Percentiles rank a stretch among this genome's conserved stretches.
phyloP scores from a whole-genome alignment of 1,140 invertebrate genomes.

The Tetraneura akinire region DNA sequence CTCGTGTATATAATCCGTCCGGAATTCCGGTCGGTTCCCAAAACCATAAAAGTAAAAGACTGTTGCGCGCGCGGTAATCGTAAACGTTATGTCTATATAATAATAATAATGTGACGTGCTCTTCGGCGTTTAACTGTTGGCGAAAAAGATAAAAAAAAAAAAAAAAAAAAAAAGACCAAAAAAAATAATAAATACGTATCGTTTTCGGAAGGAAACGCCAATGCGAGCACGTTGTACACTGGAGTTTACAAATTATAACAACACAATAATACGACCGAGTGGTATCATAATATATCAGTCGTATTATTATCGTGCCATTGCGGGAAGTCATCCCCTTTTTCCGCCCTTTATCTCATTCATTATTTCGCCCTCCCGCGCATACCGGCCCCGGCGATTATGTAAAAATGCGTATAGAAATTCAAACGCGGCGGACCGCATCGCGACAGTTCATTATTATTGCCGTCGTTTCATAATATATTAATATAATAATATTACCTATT shows the following conservation, averaged over 20 bases:
- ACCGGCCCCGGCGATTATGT: no score
- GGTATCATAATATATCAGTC: background rate
- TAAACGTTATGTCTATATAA: no score
- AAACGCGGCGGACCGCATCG: background rate
- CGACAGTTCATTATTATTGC: no score
- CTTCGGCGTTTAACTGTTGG: no score
- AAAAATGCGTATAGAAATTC: no score
- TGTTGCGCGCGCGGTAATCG: background rate
- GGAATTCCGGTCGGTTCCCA: no score
- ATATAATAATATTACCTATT: no score
- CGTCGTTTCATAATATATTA: no score
- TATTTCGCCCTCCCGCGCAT: no score
- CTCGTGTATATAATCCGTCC: no score
- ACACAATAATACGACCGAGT: background rate
- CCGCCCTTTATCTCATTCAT: background rate
- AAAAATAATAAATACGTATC: constrained; percentile 17
- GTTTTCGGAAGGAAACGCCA: constrained; percentile 43
- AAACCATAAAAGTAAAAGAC: background rate
- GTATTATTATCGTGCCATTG: background rate
- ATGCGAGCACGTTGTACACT: no score
- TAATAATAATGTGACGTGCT: background rate
- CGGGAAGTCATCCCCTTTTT: background rate
- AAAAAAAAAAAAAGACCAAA: background rate
- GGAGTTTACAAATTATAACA: background rate
- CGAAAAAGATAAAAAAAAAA: no score